Conservation (phyloP, 37 sponge, comb jelly and placozoan species). For the Oscarella lobularis region DNA sequence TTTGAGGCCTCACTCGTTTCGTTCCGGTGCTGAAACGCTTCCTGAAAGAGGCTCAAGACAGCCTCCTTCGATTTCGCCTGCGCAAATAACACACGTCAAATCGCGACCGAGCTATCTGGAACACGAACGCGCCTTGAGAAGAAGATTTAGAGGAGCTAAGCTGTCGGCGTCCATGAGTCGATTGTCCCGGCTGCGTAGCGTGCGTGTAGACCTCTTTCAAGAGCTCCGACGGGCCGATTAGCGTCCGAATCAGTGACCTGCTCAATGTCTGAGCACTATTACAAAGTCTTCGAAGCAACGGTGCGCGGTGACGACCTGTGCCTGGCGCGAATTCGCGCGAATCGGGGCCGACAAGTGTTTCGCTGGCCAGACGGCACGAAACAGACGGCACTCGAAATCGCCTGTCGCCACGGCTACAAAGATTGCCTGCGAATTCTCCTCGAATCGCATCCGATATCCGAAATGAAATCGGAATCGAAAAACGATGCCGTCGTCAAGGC, state of each 20-base stretch:
- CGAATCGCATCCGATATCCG: neutral
- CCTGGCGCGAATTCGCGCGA: neutral
- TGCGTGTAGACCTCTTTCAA: too few relatives aligned
- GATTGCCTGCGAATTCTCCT: neutral
- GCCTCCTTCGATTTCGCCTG: constrained; percentile 2
- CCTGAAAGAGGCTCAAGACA: neutral
- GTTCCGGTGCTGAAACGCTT: constrained; percentile 6
- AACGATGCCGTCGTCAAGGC: neutral
- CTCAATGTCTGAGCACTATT: neutral
- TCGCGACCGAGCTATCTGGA: neutral
- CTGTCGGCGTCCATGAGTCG: neutral
- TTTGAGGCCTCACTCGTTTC: neutral
- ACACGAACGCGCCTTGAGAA: neutral
- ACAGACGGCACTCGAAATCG: neutral
- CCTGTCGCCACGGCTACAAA: neutral
- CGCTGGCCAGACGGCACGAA: neutral
- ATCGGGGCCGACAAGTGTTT: neutral
- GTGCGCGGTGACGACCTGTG: neutral
- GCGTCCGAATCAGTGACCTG: too few relatives aligned
- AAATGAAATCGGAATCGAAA: neutral
- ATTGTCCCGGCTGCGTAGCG: too few relatives aligned
- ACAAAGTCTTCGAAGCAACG: neutral
- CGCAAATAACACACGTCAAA: neutral
- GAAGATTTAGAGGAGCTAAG: neutral
- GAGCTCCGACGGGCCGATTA: too few relatives aligned